Evolutionary conservation across 2,113 vertebrate species (phyloP).

Genomic region (Catharus fuscescens): DNA sequence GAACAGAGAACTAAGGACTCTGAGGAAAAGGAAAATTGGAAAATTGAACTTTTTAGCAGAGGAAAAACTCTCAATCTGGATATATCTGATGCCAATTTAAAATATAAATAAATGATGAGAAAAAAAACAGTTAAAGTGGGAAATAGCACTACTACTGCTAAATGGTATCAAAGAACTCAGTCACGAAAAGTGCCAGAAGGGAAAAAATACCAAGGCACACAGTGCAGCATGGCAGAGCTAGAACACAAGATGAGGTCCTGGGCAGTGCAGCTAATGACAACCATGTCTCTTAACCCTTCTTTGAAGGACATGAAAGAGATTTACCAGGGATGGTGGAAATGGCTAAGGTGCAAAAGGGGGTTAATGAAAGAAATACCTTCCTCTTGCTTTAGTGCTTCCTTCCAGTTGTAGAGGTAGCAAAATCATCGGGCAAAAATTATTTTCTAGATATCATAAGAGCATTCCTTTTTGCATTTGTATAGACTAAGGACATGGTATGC

Average conservation of each 20-base stretch:
- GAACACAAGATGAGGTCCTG: not conserved
- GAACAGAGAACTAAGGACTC: not conserved
- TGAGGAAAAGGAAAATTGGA: constrained; percentile 1
- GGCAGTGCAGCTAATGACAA: not conserved
- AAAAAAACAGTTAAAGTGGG: not conserved
- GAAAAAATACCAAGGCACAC: not conserved
- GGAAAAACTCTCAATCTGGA: constrained; percentile 35
- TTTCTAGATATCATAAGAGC: not conserved
- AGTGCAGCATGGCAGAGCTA: not conserved
- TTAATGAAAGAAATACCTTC: not conserved
- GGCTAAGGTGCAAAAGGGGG: not conserved
- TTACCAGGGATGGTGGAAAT: not conserved
- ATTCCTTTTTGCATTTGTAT: not conserved
- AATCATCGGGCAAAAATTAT: not conserved
- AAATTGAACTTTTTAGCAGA: constrained; percentile 13
- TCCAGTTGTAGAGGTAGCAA: not conserved
- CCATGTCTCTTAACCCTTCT: not conserved
- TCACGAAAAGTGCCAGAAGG: not conserved
- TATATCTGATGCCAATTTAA: not conserved
- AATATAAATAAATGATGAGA: constrained; percentile 6
- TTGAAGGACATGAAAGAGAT: not conserved
- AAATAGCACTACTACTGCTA: constrained; percentile 6
- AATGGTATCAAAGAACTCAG: not conserved
- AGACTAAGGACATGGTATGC: not conserved
- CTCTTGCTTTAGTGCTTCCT: not conserved